Conservation (phyloP, 2,888 invertebrate species). For the Nipponacmea schrenckii region DNA sequence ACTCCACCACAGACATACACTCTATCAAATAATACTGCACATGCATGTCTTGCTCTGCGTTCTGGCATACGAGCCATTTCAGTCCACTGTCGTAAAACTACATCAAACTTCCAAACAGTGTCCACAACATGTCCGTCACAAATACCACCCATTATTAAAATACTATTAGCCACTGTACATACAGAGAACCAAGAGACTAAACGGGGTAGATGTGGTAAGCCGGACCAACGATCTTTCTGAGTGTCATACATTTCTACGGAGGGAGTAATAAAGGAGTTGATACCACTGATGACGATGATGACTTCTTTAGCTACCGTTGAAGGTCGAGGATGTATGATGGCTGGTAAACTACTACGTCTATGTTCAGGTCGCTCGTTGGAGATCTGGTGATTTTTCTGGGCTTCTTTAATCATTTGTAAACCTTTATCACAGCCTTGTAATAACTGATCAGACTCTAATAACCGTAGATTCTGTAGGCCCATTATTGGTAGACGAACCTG, state of each 20-base stretch:
- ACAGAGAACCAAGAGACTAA: constrained; percentile 59
- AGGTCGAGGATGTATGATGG: constrained; percentile 58
- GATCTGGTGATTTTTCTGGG: constrained; percentile 55
- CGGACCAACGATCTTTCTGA: constrained; percentile 61
- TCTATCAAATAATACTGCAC: constrained; percentile 53
- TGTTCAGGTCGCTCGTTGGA: constrained; percentile 59
- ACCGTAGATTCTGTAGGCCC: constrained; percentile 52
- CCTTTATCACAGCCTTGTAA: constrained; percentile 54
- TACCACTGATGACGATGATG: constrained; percentile 62
- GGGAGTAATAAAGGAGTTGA: constrained; percentile 48
- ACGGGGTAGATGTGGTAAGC: constrained; percentile 59
- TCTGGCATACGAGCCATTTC: constrained; percentile 54
- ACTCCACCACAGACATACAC: constrained; percentile 65
- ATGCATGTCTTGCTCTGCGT: constrained; percentile 63
- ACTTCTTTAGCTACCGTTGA: constrained; percentile 67
- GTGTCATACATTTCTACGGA: constrained; percentile 65
- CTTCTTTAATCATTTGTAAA: constrained; percentile 53
- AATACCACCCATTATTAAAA: constrained; percentile 65
- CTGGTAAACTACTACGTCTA: constrained; percentile 61
- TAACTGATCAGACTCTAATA: constrained; percentile 53
- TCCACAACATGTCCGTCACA: constrained; percentile 56
- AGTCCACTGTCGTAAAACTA: constrained; percentile 57
- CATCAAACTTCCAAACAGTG: constrained; percentile 64
- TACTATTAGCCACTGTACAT: constrained; percentile 56
- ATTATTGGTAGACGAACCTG: constrained; percentile 53